phyloP scores from a whole-genome alignment of 1,140 invertebrate species.

The Drosophila biarmipes region DNA sequence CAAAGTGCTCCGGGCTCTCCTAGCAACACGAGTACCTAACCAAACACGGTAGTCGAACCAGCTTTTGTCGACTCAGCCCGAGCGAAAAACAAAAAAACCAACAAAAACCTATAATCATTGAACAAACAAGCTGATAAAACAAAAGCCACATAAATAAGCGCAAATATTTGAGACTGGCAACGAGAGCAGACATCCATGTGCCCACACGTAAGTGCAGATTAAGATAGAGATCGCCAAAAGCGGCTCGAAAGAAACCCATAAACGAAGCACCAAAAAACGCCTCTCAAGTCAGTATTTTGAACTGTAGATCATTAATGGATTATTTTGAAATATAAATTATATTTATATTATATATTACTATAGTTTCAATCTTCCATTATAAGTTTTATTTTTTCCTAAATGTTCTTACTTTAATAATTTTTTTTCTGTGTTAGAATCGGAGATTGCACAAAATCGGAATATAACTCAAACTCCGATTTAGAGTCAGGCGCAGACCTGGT shows the following conservation, averaged over 20 bases:
- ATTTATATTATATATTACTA: neutral
- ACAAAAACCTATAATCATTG: constrained; percentile 63
- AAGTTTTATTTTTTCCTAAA: too few species aligned
- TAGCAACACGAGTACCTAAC: constrained; percentile 41
- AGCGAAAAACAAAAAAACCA: constrained; percentile 18
- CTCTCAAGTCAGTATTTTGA: constrained; percentile 13
- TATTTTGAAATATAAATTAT: neutral
- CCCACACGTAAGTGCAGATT: constrained; percentile 45
- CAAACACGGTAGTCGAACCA: constrained; percentile 34
- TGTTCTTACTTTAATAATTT: neutral
- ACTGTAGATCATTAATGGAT: neutral
- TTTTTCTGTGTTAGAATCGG: constrained; percentile 23
- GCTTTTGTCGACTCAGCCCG: constrained; percentile 42
- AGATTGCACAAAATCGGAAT: constrained; percentile 2
- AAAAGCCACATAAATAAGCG: constrained; percentile 73
- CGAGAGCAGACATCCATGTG: constrained; percentile 28
- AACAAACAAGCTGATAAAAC: constrained; percentile 79
- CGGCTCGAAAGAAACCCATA: constrained; percentile 23
- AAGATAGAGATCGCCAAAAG: constrained; percentile 66
- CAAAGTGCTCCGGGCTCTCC: constrained; percentile 2
- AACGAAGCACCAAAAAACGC: constrained; percentile 2
- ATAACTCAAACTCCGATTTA: constrained; percentile 1
- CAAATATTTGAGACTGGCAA: constrained; percentile 68
- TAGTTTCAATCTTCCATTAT: too few species aligned
- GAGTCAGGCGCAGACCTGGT: constrained; percentile 23